A percentile compares a stretch with the other conserved stretches of the same genome.
Conservation (phyloP, 2,113 vertebrate species). For the Dryoscopus gambensis region DNA sequence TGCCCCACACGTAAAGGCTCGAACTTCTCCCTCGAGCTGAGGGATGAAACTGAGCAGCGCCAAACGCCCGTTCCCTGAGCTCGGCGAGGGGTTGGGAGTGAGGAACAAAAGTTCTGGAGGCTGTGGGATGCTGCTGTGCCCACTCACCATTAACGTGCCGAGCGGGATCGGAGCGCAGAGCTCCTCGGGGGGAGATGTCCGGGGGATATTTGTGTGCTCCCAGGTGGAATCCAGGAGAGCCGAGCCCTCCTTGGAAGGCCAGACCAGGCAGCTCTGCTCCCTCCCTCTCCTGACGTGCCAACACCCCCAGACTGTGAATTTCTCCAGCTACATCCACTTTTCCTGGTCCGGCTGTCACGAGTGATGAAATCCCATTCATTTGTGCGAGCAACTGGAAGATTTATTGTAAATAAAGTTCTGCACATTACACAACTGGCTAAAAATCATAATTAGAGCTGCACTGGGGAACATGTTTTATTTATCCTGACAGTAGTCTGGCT, state of each 20-base stretch:
- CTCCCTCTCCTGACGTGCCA: not conserved
- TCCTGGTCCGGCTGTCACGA: not conserved
- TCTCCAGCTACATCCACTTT: not conserved
- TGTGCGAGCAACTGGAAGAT: constrained; percentile 21
- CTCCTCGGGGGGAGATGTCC: not conserved
- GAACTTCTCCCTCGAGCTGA: not conserved
- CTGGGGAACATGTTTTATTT: constrained; percentile 62
- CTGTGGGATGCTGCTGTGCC: constrained; percentile 7
- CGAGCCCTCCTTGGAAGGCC: not conserved
- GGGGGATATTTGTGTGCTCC: not conserved
- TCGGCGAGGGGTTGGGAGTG: not conserved
- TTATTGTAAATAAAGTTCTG: constrained; percentile 64
- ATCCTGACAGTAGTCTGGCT: constrained; percentile 55
- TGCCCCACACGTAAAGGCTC: not conserved
- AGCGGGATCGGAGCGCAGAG: not conserved
- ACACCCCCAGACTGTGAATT: not conserved
- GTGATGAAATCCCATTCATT: constrained; percentile 49
- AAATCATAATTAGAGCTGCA: constrained; percentile 52
- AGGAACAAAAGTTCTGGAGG: not conserved
- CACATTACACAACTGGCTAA: constrained; percentile 61
- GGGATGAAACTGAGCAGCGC: not conserved
- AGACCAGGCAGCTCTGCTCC: not conserved
- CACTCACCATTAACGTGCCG: not conserved
- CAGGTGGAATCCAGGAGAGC: not conserved
- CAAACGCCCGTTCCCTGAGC: not conserved